A percentile compares a stretch with the other conserved stretches of the same genome.
phyloP scores from a whole-genome alignment of 2,113 vertebrate species.

The Puma concolor region DNA sequence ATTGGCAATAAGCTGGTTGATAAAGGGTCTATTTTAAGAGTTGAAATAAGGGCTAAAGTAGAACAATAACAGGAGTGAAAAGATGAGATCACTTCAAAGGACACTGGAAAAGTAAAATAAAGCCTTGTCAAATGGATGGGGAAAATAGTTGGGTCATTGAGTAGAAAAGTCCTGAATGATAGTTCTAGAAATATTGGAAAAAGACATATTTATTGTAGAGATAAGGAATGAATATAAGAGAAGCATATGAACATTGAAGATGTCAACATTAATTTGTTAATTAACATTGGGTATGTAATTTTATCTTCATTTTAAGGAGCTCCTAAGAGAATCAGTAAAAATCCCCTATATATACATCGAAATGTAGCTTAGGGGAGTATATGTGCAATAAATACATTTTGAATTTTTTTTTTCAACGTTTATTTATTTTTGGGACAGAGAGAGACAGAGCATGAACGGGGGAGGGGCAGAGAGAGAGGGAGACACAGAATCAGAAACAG shows the following conservation, averaged over 20 bases:
- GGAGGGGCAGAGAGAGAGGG: too few species aligned
- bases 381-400: background rate
- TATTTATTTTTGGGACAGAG: too few species aligned
- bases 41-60: background rate
- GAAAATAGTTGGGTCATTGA: background rate
- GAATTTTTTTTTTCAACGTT: too few species aligned
- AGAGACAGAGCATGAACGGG: too few species aligned
- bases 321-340: background rate
- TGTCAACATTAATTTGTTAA: too few species aligned
- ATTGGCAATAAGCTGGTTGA: background rate
- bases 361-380: background rate
- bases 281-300: too few species aligned
- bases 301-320: background rate
- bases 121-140: background rate
- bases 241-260: background rate
- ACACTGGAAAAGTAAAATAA: background rate
- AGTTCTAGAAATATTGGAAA: background rate
- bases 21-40: background rate
- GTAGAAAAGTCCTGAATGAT: background rate
- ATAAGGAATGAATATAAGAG: background rate
- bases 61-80: background rate
- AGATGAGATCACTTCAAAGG: background rate
- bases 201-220: background rate
- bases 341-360: background rate
- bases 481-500: too few species aligned